These are phyloP conservation scores for Dusona sp. DNA, from an alignment of 2,888 invertebrate genomes.

Conservation along the genomic window DNA sequence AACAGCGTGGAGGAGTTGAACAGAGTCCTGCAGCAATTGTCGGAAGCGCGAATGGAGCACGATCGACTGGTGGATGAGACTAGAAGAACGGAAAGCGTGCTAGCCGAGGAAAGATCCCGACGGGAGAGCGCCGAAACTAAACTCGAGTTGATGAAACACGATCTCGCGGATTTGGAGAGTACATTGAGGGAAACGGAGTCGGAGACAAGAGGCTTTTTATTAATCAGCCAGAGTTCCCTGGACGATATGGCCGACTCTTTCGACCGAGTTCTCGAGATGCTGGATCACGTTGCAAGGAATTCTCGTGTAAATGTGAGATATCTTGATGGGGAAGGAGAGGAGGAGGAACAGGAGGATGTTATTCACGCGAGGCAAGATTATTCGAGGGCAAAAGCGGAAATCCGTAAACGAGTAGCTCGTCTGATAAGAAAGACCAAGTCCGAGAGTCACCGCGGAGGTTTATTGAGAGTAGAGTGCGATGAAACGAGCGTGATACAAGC, in stretches of 20 bases:
- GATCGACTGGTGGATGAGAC: slow-evolving; percentile 75
- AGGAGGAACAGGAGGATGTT: slow-evolving; percentile 36
- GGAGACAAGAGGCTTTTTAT: slow-evolving; percentile 77
- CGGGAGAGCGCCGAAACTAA: slow-evolving; percentile 79
- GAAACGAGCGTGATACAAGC: slow-evolving; percentile 59
- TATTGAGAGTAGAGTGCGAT: slow-evolving; percentile 55
- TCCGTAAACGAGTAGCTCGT: slow-evolving; percentile 75
- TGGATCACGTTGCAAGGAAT: slow-evolving; percentile 73
- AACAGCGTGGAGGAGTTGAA: slow-evolving; percentile 41
- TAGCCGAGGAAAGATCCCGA: slow-evolving; percentile 78
- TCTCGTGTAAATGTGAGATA: slow-evolving; percentile 23
- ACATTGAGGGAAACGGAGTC: slow-evolving; percentile 76
- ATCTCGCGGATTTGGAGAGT: slow-evolving; percentile 76
- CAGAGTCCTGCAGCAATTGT: slow-evolving; percentile 70
- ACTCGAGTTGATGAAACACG: slow-evolving; percentile 73
- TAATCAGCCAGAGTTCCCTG: slow-evolving; percentile 79
- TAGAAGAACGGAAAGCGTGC: slow-evolving; percentile 70
- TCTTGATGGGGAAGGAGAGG: background rate
- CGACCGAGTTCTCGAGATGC: slow-evolving; percentile 76
- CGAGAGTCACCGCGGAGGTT: slow-evolving; percentile 76
- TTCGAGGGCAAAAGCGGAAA: slow-evolving; percentile 66
- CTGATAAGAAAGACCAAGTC: slow-evolving; percentile 82
- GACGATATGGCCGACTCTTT: slow-evolving; percentile 80
- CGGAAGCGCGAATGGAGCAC: slow-evolving; percentile 72
- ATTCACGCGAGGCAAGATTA: slow-evolving; percentile 24